Conservation (phyloP, 2,113 vertebrate genomes). For the Apaloderma vittatum region DNA sequence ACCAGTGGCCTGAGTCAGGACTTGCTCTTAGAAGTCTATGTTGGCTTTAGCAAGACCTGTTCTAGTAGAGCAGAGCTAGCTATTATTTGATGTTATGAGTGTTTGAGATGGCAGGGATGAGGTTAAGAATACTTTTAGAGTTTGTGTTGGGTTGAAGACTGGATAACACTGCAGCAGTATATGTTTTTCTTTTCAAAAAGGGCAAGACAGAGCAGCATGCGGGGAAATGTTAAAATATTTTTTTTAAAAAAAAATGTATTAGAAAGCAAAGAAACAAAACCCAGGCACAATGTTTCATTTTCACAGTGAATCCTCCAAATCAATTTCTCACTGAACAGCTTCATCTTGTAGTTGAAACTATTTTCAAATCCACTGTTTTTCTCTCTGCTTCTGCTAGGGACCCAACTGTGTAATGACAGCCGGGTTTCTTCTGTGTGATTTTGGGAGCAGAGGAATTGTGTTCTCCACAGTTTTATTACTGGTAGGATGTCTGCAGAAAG, state of each 20-base stretch:
- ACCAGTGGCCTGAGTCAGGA: not conserved
- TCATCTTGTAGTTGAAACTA: not conserved
- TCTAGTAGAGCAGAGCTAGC: not conserved
- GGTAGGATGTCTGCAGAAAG: not conserved
- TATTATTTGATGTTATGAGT: not conserved
- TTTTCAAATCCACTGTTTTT: not conserved
- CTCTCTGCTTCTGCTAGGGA: not conserved
- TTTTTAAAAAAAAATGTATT: not conserved
- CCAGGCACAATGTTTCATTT: not conserved
- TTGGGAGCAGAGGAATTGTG: not conserved
- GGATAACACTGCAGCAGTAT: not conserved
- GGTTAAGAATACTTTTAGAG: not conserved
- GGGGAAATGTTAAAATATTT: not conserved
- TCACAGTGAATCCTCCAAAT: not conserved
- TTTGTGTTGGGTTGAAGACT: not conserved
- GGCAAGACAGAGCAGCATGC: not conserved
- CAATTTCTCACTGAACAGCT: not conserved
- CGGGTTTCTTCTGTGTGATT: conserved; percentile 11
- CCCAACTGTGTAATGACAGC: not conserved
- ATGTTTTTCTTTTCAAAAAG: not conserved
- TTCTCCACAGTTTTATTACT: not conserved
- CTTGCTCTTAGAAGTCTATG: not conserved
- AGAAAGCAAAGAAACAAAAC: not conserved
- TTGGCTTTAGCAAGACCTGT: not conserved
- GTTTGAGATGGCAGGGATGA: not conserved